Evolutionary conservation across 2,888 invertebrate species (phyloP).

Genomic region (Trisateles emortualis): DNA sequence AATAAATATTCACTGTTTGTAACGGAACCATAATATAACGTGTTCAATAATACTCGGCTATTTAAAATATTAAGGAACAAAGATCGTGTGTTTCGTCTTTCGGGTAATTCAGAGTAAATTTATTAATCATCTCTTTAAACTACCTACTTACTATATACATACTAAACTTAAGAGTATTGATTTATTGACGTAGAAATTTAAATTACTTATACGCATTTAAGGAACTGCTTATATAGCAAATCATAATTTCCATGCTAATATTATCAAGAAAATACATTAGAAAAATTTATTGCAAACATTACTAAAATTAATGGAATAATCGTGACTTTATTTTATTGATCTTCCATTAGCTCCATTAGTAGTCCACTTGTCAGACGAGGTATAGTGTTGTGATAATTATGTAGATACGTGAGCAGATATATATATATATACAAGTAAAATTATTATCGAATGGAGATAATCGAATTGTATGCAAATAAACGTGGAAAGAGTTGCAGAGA

Average conservation of each 20-base stretch:
- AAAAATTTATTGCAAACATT: neutral
- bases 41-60: slow-evolving; percentile 26
- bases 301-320: neutral
- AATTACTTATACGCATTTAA: neutral
- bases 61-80: slow-evolving; percentile 18
- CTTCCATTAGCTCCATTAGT: neutral
- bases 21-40: slow-evolving; percentile 29
- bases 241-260: slow-evolving; percentile 1
- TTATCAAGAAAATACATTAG: neutral
- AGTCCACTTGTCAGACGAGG: neutral
- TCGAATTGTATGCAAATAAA: slow-evolving; percentile 63
- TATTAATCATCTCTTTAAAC: slow-evolving; percentile 1
- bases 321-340: slow-evolving; percentile 1
- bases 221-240: neutral
- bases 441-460: slow-evolving; percentile 44
- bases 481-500: slow-evolving; percentile 57
- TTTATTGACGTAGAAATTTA: neutral
- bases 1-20: slow-evolving; percentile 50
- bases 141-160: too few relatives aligned
- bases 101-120: too few relatives aligned
- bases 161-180: slow-evolving; percentile 1
- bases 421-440: slow-evolving; percentile 17
- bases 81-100: slow-evolving; percentile 3
- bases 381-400: neutral
- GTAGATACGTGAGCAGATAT: neutral